Conservation (phyloP, 2,797 vertebrate genomes). For the Luscinia megarhynchos region DNA sequence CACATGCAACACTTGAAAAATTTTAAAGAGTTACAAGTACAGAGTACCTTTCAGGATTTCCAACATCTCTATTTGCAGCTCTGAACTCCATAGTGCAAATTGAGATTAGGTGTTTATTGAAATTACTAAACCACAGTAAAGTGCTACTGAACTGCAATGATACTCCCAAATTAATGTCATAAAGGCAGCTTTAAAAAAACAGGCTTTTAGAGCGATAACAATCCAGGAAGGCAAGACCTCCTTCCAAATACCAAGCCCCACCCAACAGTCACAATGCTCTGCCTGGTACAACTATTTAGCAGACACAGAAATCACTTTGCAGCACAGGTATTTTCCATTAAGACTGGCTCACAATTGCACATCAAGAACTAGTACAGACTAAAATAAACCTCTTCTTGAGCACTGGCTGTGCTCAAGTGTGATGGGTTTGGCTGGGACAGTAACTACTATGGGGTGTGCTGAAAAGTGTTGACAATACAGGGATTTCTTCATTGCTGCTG, state of each 20-base stretch:
- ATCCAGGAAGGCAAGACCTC: not conserved
- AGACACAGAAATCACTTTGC: not conserved
- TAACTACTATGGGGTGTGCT: not conserved
- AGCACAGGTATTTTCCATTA: slow-evolving; percentile 33
- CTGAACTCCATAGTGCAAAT: not conserved
- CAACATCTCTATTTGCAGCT: not conserved
- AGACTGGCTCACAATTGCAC: not conserved
- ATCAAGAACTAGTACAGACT: not conserved
- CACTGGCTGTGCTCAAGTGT: not conserved
- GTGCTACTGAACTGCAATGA: not conserved
- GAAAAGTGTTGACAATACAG: not conserved
- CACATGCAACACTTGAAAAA: not conserved
- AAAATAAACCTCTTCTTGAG: not conserved
- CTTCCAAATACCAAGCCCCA: not conserved
- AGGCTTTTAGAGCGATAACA: not conserved
- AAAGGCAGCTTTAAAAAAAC: not conserved
- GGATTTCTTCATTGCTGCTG: not conserved
- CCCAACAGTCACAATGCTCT: not conserved
- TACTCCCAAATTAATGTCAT: not conserved
- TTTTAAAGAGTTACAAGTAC: not conserved
- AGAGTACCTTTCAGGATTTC: not conserved
- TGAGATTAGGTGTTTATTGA: not conserved
- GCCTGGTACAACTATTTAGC: not conserved
- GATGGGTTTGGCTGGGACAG: not conserved
- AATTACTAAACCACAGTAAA: not conserved